A percentile compares a stretch with the other conserved stretches of the same genome.
phyloP scores from a whole-genome alignment of 2,113 vertebrate species.

The Sphyrna mokarran region DNA sequence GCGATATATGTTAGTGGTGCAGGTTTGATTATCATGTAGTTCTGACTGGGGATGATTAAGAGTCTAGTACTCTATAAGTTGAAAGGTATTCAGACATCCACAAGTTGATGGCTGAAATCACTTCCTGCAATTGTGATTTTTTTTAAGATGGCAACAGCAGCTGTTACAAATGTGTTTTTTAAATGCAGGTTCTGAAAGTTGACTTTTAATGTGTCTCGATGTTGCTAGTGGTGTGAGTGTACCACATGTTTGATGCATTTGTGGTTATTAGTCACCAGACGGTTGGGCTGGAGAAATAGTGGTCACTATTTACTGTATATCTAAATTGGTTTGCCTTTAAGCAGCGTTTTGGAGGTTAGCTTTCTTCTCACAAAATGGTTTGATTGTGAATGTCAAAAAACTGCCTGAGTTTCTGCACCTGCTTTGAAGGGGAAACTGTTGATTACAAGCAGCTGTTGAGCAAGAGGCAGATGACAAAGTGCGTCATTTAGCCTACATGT shows the following conservation, averaged over 20 bases:
- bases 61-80: neutral
- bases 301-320: neutral
- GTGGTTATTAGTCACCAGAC: slow-evolving; percentile 24
- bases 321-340: slow-evolving; percentile 22
- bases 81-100: slow-evolving; percentile 31
- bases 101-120: slow-evolving; percentile 17
- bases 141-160: slow-evolving; percentile 25
- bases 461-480: slow-evolving; percentile 38
- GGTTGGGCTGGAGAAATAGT: neutral
- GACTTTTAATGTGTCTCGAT: neutral
- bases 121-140: slow-evolving; percentile 30
- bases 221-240: neutral
- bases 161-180: slow-evolving; percentile 29
- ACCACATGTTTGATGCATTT: slow-evolving; percentile 2
- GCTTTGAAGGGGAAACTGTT: slow-evolving; percentile 35
- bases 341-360: slow-evolving; percentile 36
- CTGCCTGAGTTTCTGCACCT: slow-evolving; percentile 31
- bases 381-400: slow-evolving; percentile 38
- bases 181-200: slow-evolving; percentile 25
- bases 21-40: neutral
- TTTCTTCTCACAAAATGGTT: slow-evolving; percentile 37
- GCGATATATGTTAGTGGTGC: neutral
- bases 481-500: slow-evolving; percentile 32
- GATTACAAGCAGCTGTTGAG: slow-evolving; percentile 37
- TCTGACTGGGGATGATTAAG: slow-evolving; percentile 7